phyloP scores from a whole-genome alignment of 2,888 invertebrate genomes.

The Andrena marginata region DNA sequence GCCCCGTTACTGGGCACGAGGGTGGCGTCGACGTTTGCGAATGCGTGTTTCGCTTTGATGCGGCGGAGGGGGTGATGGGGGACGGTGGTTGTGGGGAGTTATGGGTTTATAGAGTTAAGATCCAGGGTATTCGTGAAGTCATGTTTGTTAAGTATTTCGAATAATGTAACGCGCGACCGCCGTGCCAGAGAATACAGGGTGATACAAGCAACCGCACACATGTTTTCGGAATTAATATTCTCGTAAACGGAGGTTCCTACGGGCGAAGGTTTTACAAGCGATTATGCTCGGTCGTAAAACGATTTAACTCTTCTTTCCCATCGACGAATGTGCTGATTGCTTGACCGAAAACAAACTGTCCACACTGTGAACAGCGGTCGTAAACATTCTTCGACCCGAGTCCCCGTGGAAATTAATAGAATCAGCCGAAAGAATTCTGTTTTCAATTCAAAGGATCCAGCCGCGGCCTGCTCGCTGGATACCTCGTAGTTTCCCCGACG shows the following conservation, averaged over 20 bases:
- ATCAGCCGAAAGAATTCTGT: constrained; percentile 23
- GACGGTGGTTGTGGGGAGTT: too few species aligned
- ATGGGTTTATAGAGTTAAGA: too few species aligned
- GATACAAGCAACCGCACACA: too few species aligned
- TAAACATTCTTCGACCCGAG: constrained; percentile 28
- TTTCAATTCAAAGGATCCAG: constrained; percentile 4
- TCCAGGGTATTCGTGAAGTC: too few species aligned
- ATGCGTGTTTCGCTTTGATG: neutral
- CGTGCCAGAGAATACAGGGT: too few species aligned
- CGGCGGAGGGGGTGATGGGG: neutral
- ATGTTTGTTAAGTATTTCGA: too few species aligned
- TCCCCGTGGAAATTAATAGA: constrained; percentile 20
- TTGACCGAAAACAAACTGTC: neutral
- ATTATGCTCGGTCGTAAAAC: constrained; percentile 4
- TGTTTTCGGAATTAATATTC: too few species aligned
- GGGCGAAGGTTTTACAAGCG: neutral
- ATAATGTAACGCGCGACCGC: too few species aligned
- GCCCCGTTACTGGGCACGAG: neutral
- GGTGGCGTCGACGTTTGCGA: neutral
- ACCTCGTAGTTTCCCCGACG: constrained; percentile 2
- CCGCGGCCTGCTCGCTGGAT: constrained; percentile 4
- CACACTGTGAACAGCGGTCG: neutral
- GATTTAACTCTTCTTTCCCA: constrained; percentile 15
- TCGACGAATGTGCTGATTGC: neutral
- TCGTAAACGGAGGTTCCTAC: too few species aligned